Base-by-base conservation (phyloP, 1,140 invertebrate species). In the Zaprionus camerounensis region DNA sequence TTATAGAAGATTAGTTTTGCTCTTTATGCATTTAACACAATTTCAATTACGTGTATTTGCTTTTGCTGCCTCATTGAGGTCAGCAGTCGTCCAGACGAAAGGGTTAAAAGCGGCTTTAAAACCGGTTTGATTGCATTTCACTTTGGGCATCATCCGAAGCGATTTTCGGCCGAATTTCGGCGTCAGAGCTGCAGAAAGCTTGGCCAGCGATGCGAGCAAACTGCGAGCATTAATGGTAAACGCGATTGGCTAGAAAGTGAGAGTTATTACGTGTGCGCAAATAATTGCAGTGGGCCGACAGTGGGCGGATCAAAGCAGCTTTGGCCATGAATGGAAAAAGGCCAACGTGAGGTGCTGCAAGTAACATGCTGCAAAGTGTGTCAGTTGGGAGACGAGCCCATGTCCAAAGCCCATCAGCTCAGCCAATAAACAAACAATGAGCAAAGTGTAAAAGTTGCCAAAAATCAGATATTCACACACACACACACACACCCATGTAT, bases 261-360 rank as follows among this genome's bases (percentile, higher is more conserved):
- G 84, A 88, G 84, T 84, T 84, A 86, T 88, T 88, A 88, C 85
- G 85, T 90, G 75, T 88, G 53, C 51, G 75, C 59, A 68, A 81
- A 71, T 87, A 88, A 87, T 83, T 82, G 83, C 80, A 59, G 26
- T 24, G 22, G 68, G 36, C 46, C 36, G 41, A 24, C 41, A 20
- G 28, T 41, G n/a, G 51, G 36, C 51, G 24, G 36, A 58, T 28
- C 57, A 51, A 64, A 64, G 71, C 68, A 28, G 31, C 41, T 66
- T 36, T 56, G 78, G 28, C 66, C 38, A 58, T 70, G 22, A 51
- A 51, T 51, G 13, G 11, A 12, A 51, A 24, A 22, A 24, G 26
- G 34, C n/a, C 41, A 46, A 22, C 36, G 31, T 34, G 31, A 36
- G 24, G 13, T 12, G 44, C 41, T 26, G 34, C 31, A 65, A 38